A percentile compares a stretch with the other conserved stretches of the same genome.
Evolutionary conservation across 1,140 invertebrate species (phyloP).

Genomic region (Camponotus vicinus): DNA sequence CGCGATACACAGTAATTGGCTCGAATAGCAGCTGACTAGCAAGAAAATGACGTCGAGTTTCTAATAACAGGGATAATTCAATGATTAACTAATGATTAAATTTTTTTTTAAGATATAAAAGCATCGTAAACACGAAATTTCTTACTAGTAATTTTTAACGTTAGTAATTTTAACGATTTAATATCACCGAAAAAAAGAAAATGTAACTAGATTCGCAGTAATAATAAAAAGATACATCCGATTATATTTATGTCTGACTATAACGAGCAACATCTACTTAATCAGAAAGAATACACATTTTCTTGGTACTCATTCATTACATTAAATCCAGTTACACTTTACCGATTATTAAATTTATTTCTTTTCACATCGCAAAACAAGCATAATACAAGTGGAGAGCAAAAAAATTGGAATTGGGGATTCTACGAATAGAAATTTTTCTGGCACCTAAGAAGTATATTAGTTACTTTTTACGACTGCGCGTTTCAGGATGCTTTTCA

Average conservation of each 20-base stretch:
- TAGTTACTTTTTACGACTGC: neutral
- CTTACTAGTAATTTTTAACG: neutral
- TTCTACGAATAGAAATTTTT: too few relatives aligned
- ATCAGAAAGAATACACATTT: neutral
- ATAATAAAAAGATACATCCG: neutral
- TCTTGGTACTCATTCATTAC: neutral
- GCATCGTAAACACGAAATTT: neutral
- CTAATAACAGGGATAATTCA: slow-evolving; percentile 30
- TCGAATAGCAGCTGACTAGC: slow-evolving; percentile 20
- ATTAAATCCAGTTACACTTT: neutral
- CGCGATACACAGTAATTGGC: slow-evolving; percentile 30
- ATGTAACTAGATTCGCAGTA: neutral
- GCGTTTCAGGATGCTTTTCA: neutral
- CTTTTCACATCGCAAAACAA: neutral
- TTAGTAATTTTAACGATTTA: neutral
- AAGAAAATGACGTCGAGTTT: slow-evolving; percentile 41
- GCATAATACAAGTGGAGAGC: neutral
- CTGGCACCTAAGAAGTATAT: too few relatives aligned
- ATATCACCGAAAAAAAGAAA: neutral
- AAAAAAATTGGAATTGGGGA: neutral
- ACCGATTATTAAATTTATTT: neutral
- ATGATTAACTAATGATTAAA: neutral
- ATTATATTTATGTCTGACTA: neutral
- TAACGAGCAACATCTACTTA: neutral
- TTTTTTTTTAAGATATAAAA: too few relatives aligned